Evolutionary conservation across 2,888 invertebrate genomes (phyloP), one percentile per base, ranked within the genome.

Genomic region (Macrosiphum euphorbiae): DNA sequence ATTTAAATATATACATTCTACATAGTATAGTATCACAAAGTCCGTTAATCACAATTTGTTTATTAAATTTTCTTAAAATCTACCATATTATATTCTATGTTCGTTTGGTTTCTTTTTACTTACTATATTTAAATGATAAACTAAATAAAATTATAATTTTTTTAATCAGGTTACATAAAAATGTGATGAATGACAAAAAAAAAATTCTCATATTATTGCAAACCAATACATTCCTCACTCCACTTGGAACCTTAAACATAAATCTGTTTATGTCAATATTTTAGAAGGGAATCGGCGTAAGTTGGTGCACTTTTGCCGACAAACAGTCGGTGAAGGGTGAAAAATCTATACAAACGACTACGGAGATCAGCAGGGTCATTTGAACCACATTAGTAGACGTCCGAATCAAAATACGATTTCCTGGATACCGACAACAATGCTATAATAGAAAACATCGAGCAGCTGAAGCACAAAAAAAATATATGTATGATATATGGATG

Each of bases 371-470:
- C 50, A 50, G 93, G 93, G 90, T 94, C 93, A 86, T 94, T 94
- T 85, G 93, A 94, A 90, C 93, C 93, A 90, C 93, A 94, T 94
- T 94, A 94, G 93, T 85, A 94, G 85, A 94, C 93, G 93, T 94
- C 93, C 90, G 90, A 94, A 94, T 94, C 93, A 94, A 94, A 94
- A 86, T 94, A 90, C 90, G 90, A 94, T 94, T 94, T 94, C 58
- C 90, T 41, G 86, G 55, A 85, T 93, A 88, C 85, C 55, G 88
- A 92, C 92, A 89, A 90, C 89, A 89, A 90, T 93, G 58, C 58
- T 84, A 90, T 89, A 93, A 90, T 93, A 86, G 93, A 94, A 94
- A 94, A 94, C 84, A 84, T 90, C 85, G 20, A 78, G 35, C 61
- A 52, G 50, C 61, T 28, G 84, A 47, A 78, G 44, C 78, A 50